Percentiles rank a stretch among this genome's conserved stretches.
phyloP scores from a whole-genome alignment of 2,797 vertebrate species.

The Strix occidentalis region DNA sequence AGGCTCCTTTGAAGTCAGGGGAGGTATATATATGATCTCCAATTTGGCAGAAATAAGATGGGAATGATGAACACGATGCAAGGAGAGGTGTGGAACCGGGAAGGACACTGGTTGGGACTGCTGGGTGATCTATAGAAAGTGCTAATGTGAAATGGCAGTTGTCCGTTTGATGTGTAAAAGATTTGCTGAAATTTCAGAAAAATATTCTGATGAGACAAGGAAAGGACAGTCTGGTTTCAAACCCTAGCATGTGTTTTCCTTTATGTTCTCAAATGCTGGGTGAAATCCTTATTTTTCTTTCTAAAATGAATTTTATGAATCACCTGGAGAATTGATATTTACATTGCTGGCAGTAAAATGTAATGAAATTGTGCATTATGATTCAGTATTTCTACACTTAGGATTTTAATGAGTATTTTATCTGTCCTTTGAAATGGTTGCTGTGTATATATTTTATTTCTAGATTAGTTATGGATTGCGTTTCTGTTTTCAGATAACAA shows the following conservation, averaged over 20 bases:
- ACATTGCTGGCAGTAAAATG: constrained; percentile 58
- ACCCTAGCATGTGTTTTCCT: constrained; percentile 47
- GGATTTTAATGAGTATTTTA: constrained; percentile 68
- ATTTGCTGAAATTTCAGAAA: constrained; percentile 52
- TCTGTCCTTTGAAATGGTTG: constrained; percentile 63
- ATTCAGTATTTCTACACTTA: constrained; percentile 72
- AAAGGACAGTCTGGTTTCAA: constrained; percentile 17
- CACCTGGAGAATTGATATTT: constrained; percentile 68
- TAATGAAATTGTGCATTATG: constrained; percentile 68
- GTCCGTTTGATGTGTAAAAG: constrained; percentile 28
- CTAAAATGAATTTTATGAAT: constrained; percentile 64
- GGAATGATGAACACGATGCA: background rate
- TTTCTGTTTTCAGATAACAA: constrained; percentile 63
- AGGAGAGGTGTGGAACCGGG: background rate
- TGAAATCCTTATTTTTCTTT: constrained; percentile 58
- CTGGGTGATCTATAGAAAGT: constrained; percentile 9
- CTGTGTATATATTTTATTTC: constrained; percentile 68
- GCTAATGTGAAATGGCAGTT: constrained; percentile 11
- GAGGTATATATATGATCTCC: background rate
- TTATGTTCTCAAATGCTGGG: constrained; percentile 40
- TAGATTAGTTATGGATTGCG: constrained; percentile 62
- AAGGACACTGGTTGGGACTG: background rate
- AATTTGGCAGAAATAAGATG: background rate
- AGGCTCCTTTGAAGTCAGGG: background rate
- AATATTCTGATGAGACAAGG: constrained; percentile 28